Evolutionary conservation across 2,797 vertebrate genomes (phyloP).

Genomic region (Kryptolebias ocellatus): DNA sequence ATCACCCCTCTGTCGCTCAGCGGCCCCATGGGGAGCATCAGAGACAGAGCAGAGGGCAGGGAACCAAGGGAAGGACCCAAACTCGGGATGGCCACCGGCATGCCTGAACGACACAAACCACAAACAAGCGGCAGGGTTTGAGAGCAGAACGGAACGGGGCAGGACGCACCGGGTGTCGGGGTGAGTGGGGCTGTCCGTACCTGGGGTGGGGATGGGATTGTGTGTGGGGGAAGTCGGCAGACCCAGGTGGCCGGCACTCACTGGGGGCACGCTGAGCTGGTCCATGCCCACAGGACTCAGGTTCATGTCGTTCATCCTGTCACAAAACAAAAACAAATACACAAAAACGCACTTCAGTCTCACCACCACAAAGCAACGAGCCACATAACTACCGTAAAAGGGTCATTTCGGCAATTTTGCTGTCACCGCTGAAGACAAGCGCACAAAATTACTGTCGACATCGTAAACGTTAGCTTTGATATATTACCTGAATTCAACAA

Average conservation of each 20-base stretch:
- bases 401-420: no score
- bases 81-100: constrained; percentile 97
- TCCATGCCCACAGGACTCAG: constrained; percentile 98
- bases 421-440: no score
- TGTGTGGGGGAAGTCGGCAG: constrained; percentile 94
- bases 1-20: constrained; percentile 96
- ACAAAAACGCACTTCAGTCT: constrained; percentile 10
- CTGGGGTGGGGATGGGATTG: constrained; percentile 90
- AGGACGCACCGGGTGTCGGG: no score
- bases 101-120: constrained; percentile 79
- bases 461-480: neutral
- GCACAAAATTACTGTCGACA: no score
- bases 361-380: neutral
- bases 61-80: constrained; percentile 93
- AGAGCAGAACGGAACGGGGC: neutral
- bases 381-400: neutral
- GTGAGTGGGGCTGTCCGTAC: constrained; percentile 67
- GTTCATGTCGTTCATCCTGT: constrained; percentile 99
- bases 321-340: neutral
- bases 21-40: constrained; percentile 97
- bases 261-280: constrained; percentile 93
- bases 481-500: constrained; percentile 65
- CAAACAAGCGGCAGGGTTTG: neutral
- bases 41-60: constrained; percentile 94
- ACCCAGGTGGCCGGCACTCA: constrained; percentile 92